A percentile compares a stretch with the other conserved stretches of the same genome.
Evolutionary conservation across 2,113 vertebrate species (phyloP).

Genomic region (Larimichthys polyactis): DNA sequence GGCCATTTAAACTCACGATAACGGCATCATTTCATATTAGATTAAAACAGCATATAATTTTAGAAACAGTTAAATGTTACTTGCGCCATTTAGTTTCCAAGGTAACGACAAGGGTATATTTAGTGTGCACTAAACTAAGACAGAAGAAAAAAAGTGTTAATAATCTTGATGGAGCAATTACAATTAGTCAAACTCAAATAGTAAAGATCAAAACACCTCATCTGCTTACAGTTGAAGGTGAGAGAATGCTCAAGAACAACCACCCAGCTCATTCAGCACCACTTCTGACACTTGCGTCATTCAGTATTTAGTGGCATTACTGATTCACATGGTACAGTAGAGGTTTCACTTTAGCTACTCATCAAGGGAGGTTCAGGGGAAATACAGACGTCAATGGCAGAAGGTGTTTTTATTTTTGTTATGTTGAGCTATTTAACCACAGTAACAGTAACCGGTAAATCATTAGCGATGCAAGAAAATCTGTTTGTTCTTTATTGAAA

Average conservation of each 20-base stretch:
- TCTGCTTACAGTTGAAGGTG: slow-evolving; percentile 68
- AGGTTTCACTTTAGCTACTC: slow-evolving; percentile 61
- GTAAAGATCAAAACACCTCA: slow-evolving; percentile 76
- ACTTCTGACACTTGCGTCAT: slow-evolving; percentile 78
- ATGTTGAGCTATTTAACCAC: slow-evolving; percentile 7
- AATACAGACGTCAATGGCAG: slow-evolving; percentile 59
- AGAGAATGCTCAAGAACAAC: slow-evolving; percentile 69
- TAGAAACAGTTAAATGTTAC: slow-evolving; percentile 81
- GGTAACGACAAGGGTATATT: slow-evolving; percentile 83
- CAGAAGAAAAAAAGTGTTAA: slow-evolving; percentile 69
- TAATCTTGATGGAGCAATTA: slow-evolving; percentile 74
- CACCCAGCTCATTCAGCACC: slow-evolving; percentile 70
- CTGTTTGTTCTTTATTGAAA: not conserved
- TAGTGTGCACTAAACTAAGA: slow-evolving; percentile 78
- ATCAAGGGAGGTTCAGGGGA: slow-evolving; percentile 50
- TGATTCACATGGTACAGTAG: slow-evolving; percentile 75
- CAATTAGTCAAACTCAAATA: slow-evolving; percentile 78
- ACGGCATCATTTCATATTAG: slow-evolving; percentile 64
- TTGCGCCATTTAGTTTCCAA: slow-evolving; percentile 85
- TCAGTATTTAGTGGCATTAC: slow-evolving; percentile 76
- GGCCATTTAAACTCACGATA: slow-evolving; percentile 39
- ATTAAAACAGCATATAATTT: slow-evolving; percentile 75
- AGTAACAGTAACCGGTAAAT: not conserved
- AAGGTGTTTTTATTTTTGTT: slow-evolving; percentile 19
- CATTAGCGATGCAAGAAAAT: not conserved